Evolutionary conservation across 1,140 invertebrate species (phyloP).

Genomic region (Spodoptera frugiperda): DNA sequence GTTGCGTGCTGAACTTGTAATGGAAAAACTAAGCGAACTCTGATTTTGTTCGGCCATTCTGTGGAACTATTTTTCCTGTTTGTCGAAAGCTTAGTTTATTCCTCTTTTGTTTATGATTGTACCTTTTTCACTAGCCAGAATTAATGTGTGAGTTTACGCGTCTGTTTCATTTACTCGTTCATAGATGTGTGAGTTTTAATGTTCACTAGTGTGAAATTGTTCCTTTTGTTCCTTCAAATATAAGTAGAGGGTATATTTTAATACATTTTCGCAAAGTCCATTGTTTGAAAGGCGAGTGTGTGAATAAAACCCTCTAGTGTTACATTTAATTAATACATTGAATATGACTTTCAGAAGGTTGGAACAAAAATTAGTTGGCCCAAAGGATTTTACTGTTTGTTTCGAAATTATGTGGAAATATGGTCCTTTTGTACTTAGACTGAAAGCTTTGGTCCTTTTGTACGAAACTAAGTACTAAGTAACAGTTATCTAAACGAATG

Average conservation of each 20-base stretch:
- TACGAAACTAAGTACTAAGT: not conserved
- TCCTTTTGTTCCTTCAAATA: conserved; percentile 23
- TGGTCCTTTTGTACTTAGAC: not conserved
- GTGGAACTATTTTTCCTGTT: conserved; percentile 34
- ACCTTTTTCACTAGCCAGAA: conserved; percentile 17
- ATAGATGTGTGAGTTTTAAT: not conserved
- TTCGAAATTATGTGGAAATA: not conserved
- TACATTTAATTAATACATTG: conserved; percentile 28
- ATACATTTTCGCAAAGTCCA: conserved; percentile 25
- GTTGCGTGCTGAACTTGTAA: conserved; percentile 42
- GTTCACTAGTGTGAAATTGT: not conserved
- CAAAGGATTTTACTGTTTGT: not conserved
- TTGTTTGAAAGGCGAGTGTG: not conserved
- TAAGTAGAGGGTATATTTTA: conserved; percentile 23
- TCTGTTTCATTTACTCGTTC: too few relatives aligned
- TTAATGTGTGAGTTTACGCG: not conserved
- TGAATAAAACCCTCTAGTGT: conserved; percentile 31
- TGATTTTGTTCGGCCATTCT: conserved; percentile 36
- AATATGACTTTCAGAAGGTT: conserved; percentile 2
- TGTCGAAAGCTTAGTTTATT: conserved; percentile 38
- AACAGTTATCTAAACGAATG: too few relatives aligned
- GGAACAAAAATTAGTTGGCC: conserved; percentile 11
- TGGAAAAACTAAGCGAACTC: conserved; percentile 46
- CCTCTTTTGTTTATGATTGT: conserved; percentile 36
- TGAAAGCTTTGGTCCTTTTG: not conserved